A percentile compares a stretch with the other conserved stretches of the same genome.
These are phyloP conservation scores for Ariopsis seemanni DNA, from an alignment of 2,113 vertebrate species.

Conservation along the genomic window DNA sequence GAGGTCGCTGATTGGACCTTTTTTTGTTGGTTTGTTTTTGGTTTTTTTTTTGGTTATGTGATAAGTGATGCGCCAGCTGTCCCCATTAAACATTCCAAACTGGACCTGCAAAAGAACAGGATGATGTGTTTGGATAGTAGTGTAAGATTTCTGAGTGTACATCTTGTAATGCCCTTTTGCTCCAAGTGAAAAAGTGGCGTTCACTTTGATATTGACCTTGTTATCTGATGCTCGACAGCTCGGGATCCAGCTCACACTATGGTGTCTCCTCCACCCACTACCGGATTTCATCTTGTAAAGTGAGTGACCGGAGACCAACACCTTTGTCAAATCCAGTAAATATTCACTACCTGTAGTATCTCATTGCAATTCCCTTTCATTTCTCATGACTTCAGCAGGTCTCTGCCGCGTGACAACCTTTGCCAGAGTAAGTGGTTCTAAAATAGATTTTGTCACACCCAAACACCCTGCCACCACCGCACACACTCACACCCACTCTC, in stretches of 20 bases:
- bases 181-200: not conserved
- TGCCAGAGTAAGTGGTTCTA: constrained; percentile 61
- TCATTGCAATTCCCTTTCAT: not conserved
- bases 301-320: constrained; percentile 46
- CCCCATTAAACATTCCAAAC: not conserved
- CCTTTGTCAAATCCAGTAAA: not conserved
- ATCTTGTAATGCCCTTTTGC: not conserved
- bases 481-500: not conserved
- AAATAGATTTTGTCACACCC: not conserved
- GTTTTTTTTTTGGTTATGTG: too few relatives aligned
- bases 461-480: not conserved
- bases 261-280: constrained; percentile 10
- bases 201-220: not conserved
- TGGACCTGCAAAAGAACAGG: not conserved
- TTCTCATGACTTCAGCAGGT: constrained; percentile 56
- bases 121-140: not conserved
- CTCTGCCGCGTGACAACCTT: constrained; percentile 48
- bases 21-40: too few relatives aligned
- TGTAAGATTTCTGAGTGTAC: not conserved
- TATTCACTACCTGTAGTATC: not conserved
- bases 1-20: too few relatives aligned
- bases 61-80: too few relatives aligned
- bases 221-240: constrained; percentile 27
- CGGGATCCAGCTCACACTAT: constrained; percentile 16
- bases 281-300: constrained; percentile 61